phyloP scores from a whole-genome alignment of 2,113 vertebrate species.

The Recurvirostra avosetta region DNA sequence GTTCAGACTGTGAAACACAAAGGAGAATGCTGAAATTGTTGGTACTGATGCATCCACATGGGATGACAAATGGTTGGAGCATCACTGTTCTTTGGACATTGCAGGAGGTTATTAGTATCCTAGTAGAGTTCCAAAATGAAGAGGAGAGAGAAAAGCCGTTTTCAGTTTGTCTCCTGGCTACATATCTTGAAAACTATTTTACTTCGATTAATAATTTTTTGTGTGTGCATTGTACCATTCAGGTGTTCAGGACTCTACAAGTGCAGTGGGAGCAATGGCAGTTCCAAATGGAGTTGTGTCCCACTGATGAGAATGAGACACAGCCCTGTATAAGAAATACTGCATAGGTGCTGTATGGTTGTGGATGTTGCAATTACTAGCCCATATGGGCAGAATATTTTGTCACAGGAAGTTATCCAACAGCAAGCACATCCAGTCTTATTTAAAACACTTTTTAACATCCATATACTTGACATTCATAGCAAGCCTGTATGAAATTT shows the following conservation, averaged over 20 bases:
- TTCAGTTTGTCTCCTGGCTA: not conserved
- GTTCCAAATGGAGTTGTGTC: not conserved
- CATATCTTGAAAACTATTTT: not conserved
- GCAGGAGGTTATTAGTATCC: not conserved
- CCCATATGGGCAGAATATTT: not conserved
- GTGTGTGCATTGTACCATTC: not conserved
- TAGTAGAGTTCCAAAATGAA: not conserved
- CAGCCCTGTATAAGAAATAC: not conserved
- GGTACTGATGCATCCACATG: not conserved
- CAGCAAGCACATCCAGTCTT: not conserved
- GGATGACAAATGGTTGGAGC: not conserved
- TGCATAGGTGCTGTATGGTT: accelerated
- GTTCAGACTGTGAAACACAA: conserved; percentile 64
- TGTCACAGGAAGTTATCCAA: not conserved
- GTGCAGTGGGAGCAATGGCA: not conserved
- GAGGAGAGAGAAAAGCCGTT: not conserved
- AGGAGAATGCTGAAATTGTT: conserved; percentile 60
- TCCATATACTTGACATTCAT: not conserved
- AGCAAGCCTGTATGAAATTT: not conserved
- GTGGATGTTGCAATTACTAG: not conserved
- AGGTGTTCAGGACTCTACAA: not conserved
- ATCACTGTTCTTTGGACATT: not conserved
- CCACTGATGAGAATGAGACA: not conserved
- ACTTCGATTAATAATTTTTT: not conserved
- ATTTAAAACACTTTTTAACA: not conserved